phyloP scores from a whole-genome alignment of 2,888 invertebrate genomes.

The Pelosia muscerda region DNA sequence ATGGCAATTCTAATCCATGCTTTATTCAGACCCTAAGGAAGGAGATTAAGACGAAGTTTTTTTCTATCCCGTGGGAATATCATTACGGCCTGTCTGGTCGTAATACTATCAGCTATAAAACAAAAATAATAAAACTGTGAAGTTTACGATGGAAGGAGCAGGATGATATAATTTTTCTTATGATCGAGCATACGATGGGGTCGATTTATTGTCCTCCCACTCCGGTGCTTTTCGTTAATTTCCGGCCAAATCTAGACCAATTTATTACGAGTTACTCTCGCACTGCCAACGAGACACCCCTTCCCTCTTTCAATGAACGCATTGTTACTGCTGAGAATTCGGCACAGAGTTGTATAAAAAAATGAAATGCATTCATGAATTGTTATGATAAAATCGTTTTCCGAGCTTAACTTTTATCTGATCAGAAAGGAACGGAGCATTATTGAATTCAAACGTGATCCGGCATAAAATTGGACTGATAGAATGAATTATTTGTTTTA shows the following conservation, averaged over 20 bases:
- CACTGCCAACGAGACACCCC: conserved; percentile 58
- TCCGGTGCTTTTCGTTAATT: conserved; percentile 69
- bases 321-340: conserved; percentile 55
- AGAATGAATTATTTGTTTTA: conserved; percentile 40
- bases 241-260: conserved; percentile 71
- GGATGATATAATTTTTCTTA: conserved; percentile 74
- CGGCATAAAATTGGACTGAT: conserved; percentile 48
- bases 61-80: neutral
- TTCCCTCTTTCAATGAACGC: conserved; percentile 59
- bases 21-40: no score
- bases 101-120: conserved; percentile 52
- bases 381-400: conserved; percentile 65
- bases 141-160: conserved; percentile 59
- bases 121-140: conserved; percentile 68
- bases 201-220: conserved; percentile 70
- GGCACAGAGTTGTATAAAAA: conserved; percentile 53
- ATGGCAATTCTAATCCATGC: no score
- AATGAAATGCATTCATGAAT: conserved; percentile 72
- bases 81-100: conserved; percentile 8
- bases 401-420: conserved; percentile 51
- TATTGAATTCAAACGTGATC: conserved; percentile 49
- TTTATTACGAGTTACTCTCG: conserved; percentile 65
- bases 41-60: no score
- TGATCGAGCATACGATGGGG: conserved; percentile 64
- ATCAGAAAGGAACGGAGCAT: conserved; percentile 38